These are phyloP conservation scores for Microplitis deprimator DNA, from an alignment of 2,888 invertebrate genomes.

Conservation along the genomic window DNA sequence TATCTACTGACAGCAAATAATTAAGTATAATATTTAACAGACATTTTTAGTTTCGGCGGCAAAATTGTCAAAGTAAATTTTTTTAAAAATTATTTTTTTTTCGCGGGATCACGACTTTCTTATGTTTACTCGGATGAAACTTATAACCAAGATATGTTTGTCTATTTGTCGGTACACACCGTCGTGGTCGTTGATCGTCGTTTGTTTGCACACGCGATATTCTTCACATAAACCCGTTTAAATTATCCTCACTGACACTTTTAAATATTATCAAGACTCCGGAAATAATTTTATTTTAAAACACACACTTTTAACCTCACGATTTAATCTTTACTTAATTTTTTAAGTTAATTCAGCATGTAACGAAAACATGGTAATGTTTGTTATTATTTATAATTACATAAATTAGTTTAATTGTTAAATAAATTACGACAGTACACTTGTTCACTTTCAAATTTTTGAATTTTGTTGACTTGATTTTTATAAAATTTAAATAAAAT, in stretches of 20 bases:
- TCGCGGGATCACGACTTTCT: slow-evolving; percentile 4
- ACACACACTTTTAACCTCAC: not conserved
- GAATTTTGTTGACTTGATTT: not conserved
- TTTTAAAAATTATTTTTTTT: not conserved
- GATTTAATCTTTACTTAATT: not conserved
- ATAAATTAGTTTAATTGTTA: not conserved
- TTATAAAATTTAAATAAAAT: not conserved
- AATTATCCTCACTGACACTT: slow-evolving; percentile 3
- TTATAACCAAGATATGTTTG: slow-evolving; percentile 25
- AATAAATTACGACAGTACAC: not conserved
- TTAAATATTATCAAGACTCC: slow-evolving; percentile 1
- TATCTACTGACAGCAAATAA: not conserved
- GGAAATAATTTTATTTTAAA: not conserved
- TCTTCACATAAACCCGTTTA: not conserved
- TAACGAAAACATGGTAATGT: not conserved
- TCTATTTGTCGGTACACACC: slow-evolving; percentile 17
- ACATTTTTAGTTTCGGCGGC: not conserved
- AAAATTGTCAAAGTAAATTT: not conserved
- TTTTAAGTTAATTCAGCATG: not conserved
- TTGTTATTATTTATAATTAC: not conserved
- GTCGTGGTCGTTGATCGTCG: slow-evolving; percentile 1
- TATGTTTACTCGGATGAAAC: slow-evolving; percentile 15
- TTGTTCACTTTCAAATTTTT: not conserved
- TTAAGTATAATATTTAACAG: not conserved
- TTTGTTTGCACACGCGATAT: slow-evolving; percentile 25